Base-by-base conservation (phyloP, 2,797 vertebrate species). In the Australoheros facetus region DNA sequence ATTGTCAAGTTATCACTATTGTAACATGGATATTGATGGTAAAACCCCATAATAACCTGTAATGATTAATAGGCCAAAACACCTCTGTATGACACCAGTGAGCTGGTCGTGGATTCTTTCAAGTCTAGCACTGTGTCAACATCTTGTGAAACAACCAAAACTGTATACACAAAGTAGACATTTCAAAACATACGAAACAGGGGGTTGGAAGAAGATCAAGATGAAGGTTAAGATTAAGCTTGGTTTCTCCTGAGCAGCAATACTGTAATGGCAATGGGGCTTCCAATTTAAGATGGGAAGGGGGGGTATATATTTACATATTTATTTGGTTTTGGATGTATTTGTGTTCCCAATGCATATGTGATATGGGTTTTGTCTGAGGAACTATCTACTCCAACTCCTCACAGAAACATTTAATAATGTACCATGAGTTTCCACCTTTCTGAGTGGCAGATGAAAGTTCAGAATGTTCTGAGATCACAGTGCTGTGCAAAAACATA, bases 401-500 rank as follows among this genome's bases (percentile, higher is more conserved):
- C 10, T 71, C n/a, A 14, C 30, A 26, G 69, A 77, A 78, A 85
- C 19, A 45, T 66, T 62, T 51, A 75, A 82, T 57, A 1, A 79
- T 59, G 80, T n/a, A 60, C 70, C 2, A 78, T 59, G 21, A 77
- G 62, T 30, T 71, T 11, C 3, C 56, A 56, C 72, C 81, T 71
- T 71, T 83, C 45, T 71, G 28, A 73, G 17, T 2, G 55, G n/a
- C 23, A 51, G 66, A 76, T 48, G 84, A 83, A 81, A 60, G 48
- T 85, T 75, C 82, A 74, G 85, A 85, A 59, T 81, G 9, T 69
- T 82, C 28, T 5, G 59, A 51, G 70, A 75, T 80, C 75, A 70
- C 8, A 71, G 30, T 39, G 77, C 62, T 70, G 19, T 69, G 37
- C 58, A 87, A 88, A 85, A 75, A 83, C 71, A 75, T 56, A 79